Evolutionary conservation across 92 coral and sea anemone species (phyloP), one percentile per base, ranked within the genome.

Genomic region (Plumapathes pennacea): DNA sequence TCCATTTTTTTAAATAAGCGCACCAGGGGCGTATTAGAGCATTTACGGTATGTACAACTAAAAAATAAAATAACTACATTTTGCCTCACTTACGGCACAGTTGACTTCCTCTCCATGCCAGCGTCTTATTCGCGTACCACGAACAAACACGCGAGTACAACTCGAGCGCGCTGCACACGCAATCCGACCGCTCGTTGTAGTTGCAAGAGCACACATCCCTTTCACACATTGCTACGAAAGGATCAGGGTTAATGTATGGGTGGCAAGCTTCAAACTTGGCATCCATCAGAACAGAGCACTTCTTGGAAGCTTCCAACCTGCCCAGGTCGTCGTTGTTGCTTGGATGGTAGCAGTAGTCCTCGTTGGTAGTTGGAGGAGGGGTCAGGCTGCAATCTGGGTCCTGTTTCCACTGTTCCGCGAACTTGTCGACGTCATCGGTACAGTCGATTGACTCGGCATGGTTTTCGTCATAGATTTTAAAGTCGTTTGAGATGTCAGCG

Each of bases 11-110:
- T n/a, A n/a, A n/a, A n/a, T n/a, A n/a, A n/a, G n/a, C n/a, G n/a
- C n/a, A n/a, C n/a, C n/a, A n/a, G n/a, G n/a, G n/a, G n/a, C 14
- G 2, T 19, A 3, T n/a, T n/a, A n/a, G n/a, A n/a, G n/a, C n/a
- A n/a, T n/a, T n/a, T n/a, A n/a, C n/a, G n/a, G n/a, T n/a, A n/a
- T n/a, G n/a, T n/a, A n/a, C n/a, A n/a, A n/a, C n/a, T n/a, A n/a
- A n/a, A n/a, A n/a, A n/a, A n/a, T n/a, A n/a, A n/a, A n/a, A n/a
- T n/a, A n/a, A n/a, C n/a, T n/a, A n/a, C n/a, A n/a, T n/a, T n/a
- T n/a, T n/a, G n/a, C n/a, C 29, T 26, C 62, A 89, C 98, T 88
- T 76, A 94, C 99, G 82, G 50, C 99, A 94, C 18, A 81, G 46
- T 0, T 18, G 27, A 0, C 54, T 36, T 12, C 34, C 50, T 36